A percentile compares a stretch with the other conserved stretches of the same genome.
These are phyloP conservation scores for Mylabris sibirica DNA, from an alignment of 2,888 invertebrate species.

Conservation along the genomic window DNA sequence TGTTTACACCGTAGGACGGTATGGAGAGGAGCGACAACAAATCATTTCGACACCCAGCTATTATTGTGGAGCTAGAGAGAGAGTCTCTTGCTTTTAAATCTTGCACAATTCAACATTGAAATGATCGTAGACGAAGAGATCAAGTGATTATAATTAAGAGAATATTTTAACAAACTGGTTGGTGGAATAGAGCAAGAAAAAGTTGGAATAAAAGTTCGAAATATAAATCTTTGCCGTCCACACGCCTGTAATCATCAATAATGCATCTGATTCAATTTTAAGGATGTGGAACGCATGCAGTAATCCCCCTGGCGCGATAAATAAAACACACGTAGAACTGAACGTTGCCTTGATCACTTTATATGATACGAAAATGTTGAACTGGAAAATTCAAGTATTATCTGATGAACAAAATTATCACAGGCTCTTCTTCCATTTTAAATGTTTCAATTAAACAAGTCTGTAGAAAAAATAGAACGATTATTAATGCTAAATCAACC, in stretches of 20 bases:
- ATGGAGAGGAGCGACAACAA: constrained; percentile 46
- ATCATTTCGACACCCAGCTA: constrained; percentile 55
- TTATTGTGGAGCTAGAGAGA: constrained; percentile 38
- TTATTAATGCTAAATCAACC: constrained; percentile 1
- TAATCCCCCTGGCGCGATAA: constrained; percentile 12
- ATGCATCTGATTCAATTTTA: constrained; percentile 20
- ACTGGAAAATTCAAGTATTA: not conserved
- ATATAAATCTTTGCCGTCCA: constrained; percentile 14
- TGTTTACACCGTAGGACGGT: constrained; percentile 40
- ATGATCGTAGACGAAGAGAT: constrained; percentile 12
- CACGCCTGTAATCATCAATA: constrained; percentile 20
- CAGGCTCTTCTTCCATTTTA: too few species aligned
- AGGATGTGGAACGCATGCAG: constrained; percentile 16
- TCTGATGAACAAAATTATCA: not conserved
- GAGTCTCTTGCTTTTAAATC: constrained; percentile 17
- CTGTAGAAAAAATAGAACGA: too few species aligned
- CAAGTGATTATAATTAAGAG: not conserved
- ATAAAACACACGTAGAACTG: not conserved
- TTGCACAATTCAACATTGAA: constrained; percentile 31
- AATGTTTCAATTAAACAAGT: too few species aligned
- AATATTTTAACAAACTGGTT: not conserved
- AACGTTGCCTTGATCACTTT: not conserved
- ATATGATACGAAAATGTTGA: not conserved
- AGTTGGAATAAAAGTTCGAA: not conserved
- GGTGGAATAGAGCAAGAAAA: not conserved